Evolutionary conservation across 2,888 invertebrate species (phyloP).

Genomic region (Melolontha melolontha): DNA sequence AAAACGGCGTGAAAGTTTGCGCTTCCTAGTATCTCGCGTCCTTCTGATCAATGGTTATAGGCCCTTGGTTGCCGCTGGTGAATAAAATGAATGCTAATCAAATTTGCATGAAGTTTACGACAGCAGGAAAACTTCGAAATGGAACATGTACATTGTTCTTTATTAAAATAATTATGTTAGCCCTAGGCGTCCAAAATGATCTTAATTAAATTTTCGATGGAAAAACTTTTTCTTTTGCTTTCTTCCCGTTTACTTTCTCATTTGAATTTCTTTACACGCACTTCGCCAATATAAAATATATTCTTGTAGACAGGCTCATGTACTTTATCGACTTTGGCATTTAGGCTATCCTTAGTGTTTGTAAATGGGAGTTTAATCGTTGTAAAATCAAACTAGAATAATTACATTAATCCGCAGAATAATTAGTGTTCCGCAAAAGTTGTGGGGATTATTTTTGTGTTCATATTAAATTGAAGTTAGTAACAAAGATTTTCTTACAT

Average conservation of each 20-base stretch:
- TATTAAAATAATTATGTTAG: constrained; percentile 35
- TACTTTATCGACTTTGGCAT: no score
- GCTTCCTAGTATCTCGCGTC: background rate
- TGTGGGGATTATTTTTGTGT: no score
- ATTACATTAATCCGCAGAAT: no score
- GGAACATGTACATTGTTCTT: constrained; percentile 26
- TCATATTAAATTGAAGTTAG: no score
- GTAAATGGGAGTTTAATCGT: no score
- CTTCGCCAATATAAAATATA: background rate
- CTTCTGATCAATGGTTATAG: background rate
- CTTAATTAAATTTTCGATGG: constrained; percentile 35
- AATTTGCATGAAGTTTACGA: constrained; percentile 10
- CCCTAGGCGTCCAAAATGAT: constrained; percentile 27
- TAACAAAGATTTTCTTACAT: no score
- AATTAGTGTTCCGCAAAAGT: no score
- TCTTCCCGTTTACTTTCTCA: constrained; percentile 2
- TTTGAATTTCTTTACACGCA: constrained; percentile 1
- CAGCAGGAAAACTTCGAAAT: background rate
- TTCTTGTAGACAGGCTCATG: no score
- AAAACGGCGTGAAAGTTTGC: no score
- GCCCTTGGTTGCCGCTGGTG: constrained; percentile 3
- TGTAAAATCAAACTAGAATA: no score
- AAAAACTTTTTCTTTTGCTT: constrained; percentile 25
- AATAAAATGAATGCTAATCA: constrained; percentile 22
- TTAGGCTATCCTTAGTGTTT: no score